Base-by-base conservation (phyloP, 2,797 vertebrate genomes). In the Melanotaenia parkinsoni region DNA sequence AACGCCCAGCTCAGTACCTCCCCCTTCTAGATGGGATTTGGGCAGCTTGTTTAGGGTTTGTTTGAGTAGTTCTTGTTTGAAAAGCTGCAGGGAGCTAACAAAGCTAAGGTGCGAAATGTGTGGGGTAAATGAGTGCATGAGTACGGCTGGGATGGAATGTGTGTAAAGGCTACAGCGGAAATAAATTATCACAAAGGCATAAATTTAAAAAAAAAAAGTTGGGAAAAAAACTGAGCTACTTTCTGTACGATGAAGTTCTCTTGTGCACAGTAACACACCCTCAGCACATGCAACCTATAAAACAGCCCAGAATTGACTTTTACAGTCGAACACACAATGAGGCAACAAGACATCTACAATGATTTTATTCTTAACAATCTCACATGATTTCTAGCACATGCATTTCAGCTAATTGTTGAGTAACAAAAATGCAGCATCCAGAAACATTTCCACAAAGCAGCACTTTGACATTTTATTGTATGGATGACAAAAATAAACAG, bases 31-130 rank as follows among this genome's bases (percentile, higher is more conserved):
- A 45, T 60, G 12, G 66, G 67, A 70, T 84, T 35, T 73, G 73
- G 79, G 75, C 62, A 74, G 83, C 80, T 86, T 82, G 88, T 86
- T 89, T 81, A 82, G 64, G 73, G 76, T 85, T 89, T 86, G 86
- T 86, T 90, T 87, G 71, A 60, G 80, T 67, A 86, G 45, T 61
- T 67, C n/a, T 80, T 83, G 81, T 89, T 88, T 83, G 69, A 77
- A 87, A 74, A 89, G 85, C 74, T 86, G 84, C 76, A 67, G 57
- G 45, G 77, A 74, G 56, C 63, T 80, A 81, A 88, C 58, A 70
- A 72, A 74, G 63, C 73, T 1, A 54, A 86, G 67, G 81, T 88
- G 84, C 76, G 59, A 87, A 84, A 60, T 56, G 61, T 66, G 66
- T 28, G 51, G 43, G 30, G 63, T 70, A 33, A 60, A 76, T 45